Conservation (phyloP, 1,140 invertebrate species). For the Drosophila kanapiae region DNA sequence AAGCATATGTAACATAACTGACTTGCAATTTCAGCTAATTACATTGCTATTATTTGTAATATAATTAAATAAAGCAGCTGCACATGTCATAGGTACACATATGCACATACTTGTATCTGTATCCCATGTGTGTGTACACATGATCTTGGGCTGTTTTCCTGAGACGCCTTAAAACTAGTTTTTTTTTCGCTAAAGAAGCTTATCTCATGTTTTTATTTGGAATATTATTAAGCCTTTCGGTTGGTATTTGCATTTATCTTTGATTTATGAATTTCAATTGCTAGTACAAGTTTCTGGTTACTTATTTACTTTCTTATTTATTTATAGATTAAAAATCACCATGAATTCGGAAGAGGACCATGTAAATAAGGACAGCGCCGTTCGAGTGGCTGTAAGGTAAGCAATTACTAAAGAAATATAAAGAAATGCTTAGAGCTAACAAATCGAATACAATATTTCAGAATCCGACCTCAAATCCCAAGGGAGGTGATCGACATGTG, state of each 20-base stretch:
- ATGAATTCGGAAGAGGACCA: slow-evolving; percentile 35
- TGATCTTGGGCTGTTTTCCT: neutral
- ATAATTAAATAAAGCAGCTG: slow-evolving; percentile 11
- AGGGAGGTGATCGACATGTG: slow-evolving; percentile 98
- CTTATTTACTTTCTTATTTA: neutral
- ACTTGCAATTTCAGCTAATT: slow-evolving; percentile 12
- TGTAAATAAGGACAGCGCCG: slow-evolving; percentile 24
- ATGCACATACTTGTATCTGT: neutral
- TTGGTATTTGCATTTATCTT: neutral
- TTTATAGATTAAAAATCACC: slow-evolving; percentile 10
- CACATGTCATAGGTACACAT: neutral
- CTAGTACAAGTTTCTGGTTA: neutral
- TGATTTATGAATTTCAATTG: neutral
- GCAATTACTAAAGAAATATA: neutral
- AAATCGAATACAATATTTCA: slow-evolving; percentile 82
- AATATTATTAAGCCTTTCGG: neutral
- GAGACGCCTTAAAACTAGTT: slow-evolving; percentile 8
- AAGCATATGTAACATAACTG: neutral
- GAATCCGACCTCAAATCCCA: slow-evolving; percentile 97
- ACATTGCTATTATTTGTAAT: slow-evolving; percentile 1
- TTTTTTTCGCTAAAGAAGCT: neutral
- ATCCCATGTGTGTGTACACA: neutral
- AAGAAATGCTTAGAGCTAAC: neutral
- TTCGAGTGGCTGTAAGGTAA: slow-evolving; percentile 49
- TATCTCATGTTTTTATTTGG: slow-evolving; percentile 2